Evolutionary conservation across 2,888 invertebrate species (phyloP).

Genomic region (Lysandra bellargus): DNA sequence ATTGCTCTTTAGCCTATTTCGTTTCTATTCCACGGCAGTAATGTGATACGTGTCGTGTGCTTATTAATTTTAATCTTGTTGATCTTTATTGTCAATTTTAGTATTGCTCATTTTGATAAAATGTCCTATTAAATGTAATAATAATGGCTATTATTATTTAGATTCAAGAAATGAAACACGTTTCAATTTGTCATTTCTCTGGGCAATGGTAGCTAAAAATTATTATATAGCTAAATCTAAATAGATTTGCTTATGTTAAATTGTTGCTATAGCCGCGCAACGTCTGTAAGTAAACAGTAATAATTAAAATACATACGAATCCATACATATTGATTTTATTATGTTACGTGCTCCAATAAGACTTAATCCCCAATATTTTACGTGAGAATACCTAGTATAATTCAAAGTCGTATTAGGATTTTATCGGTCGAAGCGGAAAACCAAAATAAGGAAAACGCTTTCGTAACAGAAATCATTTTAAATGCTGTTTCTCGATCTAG

Average conservation of each 20-base stretch:
- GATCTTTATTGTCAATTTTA: not conserved
- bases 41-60: not conserved
- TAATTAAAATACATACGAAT: no score
- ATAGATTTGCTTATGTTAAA: no score
- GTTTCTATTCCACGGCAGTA: not conserved
- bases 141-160: no score
- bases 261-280: no score
- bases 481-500: not conserved
- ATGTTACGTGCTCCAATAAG: not conserved
- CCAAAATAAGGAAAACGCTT: not conserved
- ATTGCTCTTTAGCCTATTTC: conserved; percentile 15
- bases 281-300: no score
- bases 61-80: not conserved
- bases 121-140: not conserved
- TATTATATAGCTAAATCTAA: no score
- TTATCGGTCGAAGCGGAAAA: not conserved
- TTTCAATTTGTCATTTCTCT: no score
- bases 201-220: no score
- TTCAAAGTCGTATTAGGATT: not conserved
- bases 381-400: not conserved
- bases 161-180: no score
- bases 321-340: not conserved
- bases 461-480: not conserved
- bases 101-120: not conserved
- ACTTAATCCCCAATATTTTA: not conserved